Conservation (phyloP, 2,797 vertebrate species). For the Chrysocyon brachyurus region DNA sequence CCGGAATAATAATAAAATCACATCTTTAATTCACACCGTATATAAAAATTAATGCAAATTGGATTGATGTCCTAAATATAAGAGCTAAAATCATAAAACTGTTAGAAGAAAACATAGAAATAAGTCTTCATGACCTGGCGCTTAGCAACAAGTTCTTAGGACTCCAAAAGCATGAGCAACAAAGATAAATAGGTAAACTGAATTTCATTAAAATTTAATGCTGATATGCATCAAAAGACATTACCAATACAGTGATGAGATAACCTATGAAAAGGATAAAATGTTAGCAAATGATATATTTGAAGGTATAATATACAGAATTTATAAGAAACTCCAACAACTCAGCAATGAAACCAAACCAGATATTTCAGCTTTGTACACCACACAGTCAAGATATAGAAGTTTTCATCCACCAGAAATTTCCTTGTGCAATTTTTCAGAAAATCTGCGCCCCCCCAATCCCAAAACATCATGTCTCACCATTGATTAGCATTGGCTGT, state of each 20-base stretch:
- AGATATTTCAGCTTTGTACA: not conserved
- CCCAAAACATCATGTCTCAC: not conserved
- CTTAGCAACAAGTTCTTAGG: not conserved
- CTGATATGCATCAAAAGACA: not conserved
- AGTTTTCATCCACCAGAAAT: not conserved
- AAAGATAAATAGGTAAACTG: not conserved
- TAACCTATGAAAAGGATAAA: not conserved
- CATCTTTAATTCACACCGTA: not conserved
- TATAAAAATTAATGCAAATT: not conserved
- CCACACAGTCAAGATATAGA: not conserved
- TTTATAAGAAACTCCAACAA: not conserved
- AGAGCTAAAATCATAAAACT: not conserved
- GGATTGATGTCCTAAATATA: not conserved
- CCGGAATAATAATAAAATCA: not conserved
- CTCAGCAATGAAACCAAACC: not conserved
- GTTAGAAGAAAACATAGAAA: not conserved
- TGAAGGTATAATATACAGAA: not conserved
- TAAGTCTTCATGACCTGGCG: not conserved
- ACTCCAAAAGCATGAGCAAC: not conserved
- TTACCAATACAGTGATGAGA: not conserved
- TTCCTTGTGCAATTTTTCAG: not conserved
- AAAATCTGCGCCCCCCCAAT: not conserved
- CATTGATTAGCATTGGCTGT: not conserved
- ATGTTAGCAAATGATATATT: not conserved
- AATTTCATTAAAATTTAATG: not conserved